Base-by-base conservation (phyloP, 2,113 vertebrate genomes). In the Jacana jacana region DNA sequence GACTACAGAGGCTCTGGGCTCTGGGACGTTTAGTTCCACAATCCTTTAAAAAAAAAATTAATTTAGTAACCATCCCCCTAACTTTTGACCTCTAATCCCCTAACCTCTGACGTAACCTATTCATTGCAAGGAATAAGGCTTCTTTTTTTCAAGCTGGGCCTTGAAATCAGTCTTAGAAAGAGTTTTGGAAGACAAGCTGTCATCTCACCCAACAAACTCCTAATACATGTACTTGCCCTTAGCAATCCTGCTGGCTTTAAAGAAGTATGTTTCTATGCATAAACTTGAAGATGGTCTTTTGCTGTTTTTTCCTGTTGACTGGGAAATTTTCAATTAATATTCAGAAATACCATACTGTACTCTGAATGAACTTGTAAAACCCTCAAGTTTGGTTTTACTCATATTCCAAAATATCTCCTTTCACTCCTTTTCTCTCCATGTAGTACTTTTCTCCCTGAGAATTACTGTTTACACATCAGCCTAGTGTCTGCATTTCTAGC, bases 341-440 rank as follows among this genome's bases (percentile, higher is more conserved):
- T 57, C 54, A 90, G 39, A 61, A 78, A 80, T 31, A 68, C 5
- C 10, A n/a, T 37, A 51, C 7, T 61, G 20, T 61, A 58, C 30
- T 89, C 58, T 60, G 12, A 95, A 93, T 69, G 73, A 93, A 64
- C 37, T 71, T 96, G 31, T 86, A 85, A 70, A 81, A 87, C 28
- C 23, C 6, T 48, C 15, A 37, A 48, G 22, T 17, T 49, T 33
- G 55, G 28, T 68, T 88, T 83, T 33, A 44, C 65, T 88, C 25
- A 33, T 82, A 48, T 96, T 97, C 37, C 9, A 39, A 40, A 88
- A 58, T 10, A 86, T 61, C 40, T 35, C 31, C 7, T 89, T 88
- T 89, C 16, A 51, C 91, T 92, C 23, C 1, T 80, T 68, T 86
- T 33, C n/a, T 94, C 40, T 77, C 49, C 61, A 44, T 52, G 39